Evolutionary conservation across 2,113 vertebrate genomes (phyloP), one percentile per base, ranked within the genome.

Genomic region (Silurus asotus): DNA sequence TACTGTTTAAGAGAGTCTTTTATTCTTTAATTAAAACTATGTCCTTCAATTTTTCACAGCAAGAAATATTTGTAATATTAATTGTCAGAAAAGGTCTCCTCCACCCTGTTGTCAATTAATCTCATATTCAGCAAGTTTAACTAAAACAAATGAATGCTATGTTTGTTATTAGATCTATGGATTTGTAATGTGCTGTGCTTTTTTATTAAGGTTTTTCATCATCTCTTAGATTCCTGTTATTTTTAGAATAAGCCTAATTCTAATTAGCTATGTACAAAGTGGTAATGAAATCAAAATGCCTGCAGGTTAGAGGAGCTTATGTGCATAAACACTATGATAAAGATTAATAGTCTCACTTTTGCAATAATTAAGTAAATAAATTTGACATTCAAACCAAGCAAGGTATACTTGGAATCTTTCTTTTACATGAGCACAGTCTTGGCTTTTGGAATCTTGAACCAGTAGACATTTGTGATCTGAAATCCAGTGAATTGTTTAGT

Each of bases 201-300:
- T 88, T 93, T 95, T 94, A 95, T 95, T 95, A 95, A 94, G 93
- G 94, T 90, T 87, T 94, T 95, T 94, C 93, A 95, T 95, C 95
- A 95, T 94, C 88, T 89, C 88, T 87, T 88, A 92, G 93, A 94
- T 93, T 93, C 89, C 91, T 90, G 74, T 91, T 82, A 64, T 37
- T 13, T 20, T 92, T 86, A 92, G 90, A 89, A 82, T 45, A 65
- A 82, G 65, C 74, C 2, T 86, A 48, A 86, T 85, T 84, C 81
- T 69, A 86, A 84, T 59, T 6, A 25, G 65, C 78, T 85, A 80
- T 72, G 79, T 76, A 78, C 25, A 48, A n/a, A 80, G 48, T 37
- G 55, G 28, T 48, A 79, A 28, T 59, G 48, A 78, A 62, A 78
- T 64, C 51, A 62, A 19, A 64, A 25, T 55, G 23, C 17, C 14